Conservation (phyloP, 2,888 invertebrate genomes). For the Pollenia griseotomentosa region DNA sequence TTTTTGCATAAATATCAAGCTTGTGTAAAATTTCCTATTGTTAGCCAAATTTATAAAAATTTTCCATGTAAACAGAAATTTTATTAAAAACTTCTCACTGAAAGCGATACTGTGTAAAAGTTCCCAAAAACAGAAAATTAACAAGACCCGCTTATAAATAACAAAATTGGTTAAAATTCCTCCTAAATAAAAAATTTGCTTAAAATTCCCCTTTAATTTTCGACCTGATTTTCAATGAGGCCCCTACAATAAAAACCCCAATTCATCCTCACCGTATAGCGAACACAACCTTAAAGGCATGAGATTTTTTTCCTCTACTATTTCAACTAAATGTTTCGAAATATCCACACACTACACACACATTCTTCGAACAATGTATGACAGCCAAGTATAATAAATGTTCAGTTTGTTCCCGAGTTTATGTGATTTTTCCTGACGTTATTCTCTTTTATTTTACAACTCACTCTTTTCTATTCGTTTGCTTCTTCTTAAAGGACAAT, state of each 20-base stretch:
- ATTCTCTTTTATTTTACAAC: constrained; percentile 2
- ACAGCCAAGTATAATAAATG: constrained; percentile 70
- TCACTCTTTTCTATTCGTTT: not conserved
- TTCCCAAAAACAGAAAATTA: too few species aligned
- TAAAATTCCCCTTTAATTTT: too few species aligned
- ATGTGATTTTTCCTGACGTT: constrained; percentile 64
- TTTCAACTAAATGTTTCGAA: constrained; percentile 1
- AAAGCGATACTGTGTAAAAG: too few species aligned
- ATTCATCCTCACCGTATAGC: not conserved
- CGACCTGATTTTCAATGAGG: not conserved
- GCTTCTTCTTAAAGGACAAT: constrained; percentile 58
- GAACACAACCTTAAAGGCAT: not conserved
- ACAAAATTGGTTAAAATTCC: too few species aligned
- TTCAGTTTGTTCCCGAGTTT: constrained; percentile 58
- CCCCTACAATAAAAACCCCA: not conserved
- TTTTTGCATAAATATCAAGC: too few species aligned
- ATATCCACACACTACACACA: not conserved
- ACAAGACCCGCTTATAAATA: too few species aligned
- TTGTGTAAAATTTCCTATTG: too few species aligned
- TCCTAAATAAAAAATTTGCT: too few species aligned
- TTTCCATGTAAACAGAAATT: too few species aligned
- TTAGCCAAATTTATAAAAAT: too few species aligned
- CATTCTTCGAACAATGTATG: constrained; percentile 56
- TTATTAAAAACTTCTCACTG: too few species aligned
- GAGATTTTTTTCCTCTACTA: constrained; percentile 5